Base-by-base conservation (phyloP, 2,888 invertebrate species). In the Drosophila anomalata region DNA sequence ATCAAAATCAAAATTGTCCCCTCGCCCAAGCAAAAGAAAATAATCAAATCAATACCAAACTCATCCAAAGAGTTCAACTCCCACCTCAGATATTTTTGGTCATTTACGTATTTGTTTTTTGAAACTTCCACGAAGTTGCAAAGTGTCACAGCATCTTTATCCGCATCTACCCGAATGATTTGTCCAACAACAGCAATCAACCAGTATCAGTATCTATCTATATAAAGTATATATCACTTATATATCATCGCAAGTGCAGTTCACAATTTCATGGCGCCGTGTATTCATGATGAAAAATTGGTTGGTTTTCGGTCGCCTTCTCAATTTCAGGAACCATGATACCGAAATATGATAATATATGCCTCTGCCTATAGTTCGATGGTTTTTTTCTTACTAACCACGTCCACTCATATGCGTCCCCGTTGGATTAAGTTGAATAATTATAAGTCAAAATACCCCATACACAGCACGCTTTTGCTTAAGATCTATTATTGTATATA, bases 291-390 rank as follows among this genome's bases (percentile, higher is more conserved):
- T 66, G 63, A 57, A 75, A 86, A 42, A 88, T 91, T 91, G 91
- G 91, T 92, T 91, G 91, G 91, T 90, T 91, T 91, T 93, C 94
- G 93, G 95, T 94, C 94, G 95, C 95, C 95, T 95, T 95, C 95
- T 95, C 95, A 94, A 93, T 94, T 80, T 95, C 95, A 95, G 95
- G 95, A 95, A 93, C 94, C 94, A 95, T 63, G 29, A 57, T 48
- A 14, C 33, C 47, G 33, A 55, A 55, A 46, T 24, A 14, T 0
- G 47, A 54, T 36, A 36, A n/a, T n/a, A 36, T 7, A 36, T 39
- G 39, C 41, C 33, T 44, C 36, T 46, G 33, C 55, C 56, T 54
- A 24, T 39, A 29, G 51, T 44, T 46, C 20, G 39, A 41, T 12
- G n/a, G 12, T 5, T 33, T 5, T 33, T 33, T n/a, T n/a, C n/a